Evolutionary conservation across 2,888 invertebrate species (phyloP).

Genomic region (Pristionchus fissidentatus): DNA sequence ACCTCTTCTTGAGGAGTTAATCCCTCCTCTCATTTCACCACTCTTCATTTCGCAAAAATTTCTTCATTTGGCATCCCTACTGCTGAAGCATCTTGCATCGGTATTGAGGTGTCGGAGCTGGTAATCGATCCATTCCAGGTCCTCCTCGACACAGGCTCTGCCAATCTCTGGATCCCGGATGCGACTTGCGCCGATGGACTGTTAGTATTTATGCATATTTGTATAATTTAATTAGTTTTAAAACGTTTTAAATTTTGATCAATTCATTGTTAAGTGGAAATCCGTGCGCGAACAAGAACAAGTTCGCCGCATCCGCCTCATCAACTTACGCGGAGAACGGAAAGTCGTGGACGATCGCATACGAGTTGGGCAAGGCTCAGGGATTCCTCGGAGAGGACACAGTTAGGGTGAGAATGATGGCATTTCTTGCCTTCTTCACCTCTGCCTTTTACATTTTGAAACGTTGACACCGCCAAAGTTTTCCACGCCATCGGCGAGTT

Average conservation of each 20-base stretch:
- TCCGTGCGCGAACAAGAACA: constrained; percentile 78
- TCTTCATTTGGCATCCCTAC: no score
- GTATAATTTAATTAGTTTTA: neutral
- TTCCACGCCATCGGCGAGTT: no score
- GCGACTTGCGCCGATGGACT: constrained; percentile 50
- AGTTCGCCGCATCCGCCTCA: constrained; percentile 91
- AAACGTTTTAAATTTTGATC: neutral
- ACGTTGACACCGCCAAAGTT: no score
- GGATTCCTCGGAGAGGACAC: constrained; percentile 93
- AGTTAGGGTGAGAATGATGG: constrained; percentile 84
- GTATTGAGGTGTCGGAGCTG: no score
- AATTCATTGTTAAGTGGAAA: neutral
- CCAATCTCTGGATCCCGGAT: constrained; percentile 67
- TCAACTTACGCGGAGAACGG: constrained; percentile 88
- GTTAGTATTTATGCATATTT: neutral
- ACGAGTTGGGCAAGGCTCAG: constrained; percentile 90
- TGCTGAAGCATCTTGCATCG: no score
- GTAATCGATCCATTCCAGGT: constrained; percentile 51
- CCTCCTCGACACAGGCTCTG: constrained; percentile 66
- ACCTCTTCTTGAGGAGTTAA: no score
- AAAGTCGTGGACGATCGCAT: constrained; percentile 90
- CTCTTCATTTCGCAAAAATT: no score
- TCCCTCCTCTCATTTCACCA: no score
- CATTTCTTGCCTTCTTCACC: no score
- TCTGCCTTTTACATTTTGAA: no score